Conservation (phyloP, 2,113 vertebrate species). For the Turnix velox region DNA sequence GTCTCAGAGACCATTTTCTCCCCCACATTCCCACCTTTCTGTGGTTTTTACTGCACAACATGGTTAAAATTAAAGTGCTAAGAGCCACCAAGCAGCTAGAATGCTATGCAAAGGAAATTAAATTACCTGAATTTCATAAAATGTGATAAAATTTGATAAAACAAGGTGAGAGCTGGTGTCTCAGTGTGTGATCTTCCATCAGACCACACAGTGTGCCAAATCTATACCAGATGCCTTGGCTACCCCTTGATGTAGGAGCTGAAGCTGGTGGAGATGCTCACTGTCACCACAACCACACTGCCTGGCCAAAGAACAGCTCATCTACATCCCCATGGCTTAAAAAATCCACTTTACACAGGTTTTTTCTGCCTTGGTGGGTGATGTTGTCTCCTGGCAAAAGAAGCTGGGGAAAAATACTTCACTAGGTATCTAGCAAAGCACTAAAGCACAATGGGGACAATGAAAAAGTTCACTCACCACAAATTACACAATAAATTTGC, state of each 20-base stretch:
- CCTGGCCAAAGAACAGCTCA: not conserved
- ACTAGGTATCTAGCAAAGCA: too few relatives aligned
- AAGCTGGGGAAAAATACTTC: rapidly evolving
- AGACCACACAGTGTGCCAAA: too few relatives aligned
- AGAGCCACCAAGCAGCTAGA: not conserved
- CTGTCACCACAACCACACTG: not conserved
- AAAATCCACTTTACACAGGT: rapidly evolving
- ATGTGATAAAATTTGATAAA: too few relatives aligned
- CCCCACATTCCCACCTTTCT: not conserved
- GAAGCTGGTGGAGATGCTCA: not conserved
- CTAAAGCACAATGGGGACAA: too few relatives aligned
- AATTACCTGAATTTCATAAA: not conserved
- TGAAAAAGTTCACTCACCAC: not conserved
- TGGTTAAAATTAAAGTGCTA: rapidly evolving
- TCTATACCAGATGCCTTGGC: not conserved
- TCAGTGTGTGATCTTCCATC: not conserved
- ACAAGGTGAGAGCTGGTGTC: not conserved
- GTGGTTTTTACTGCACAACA: not conserved
- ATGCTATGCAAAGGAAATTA: not conserved
- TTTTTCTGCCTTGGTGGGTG: not conserved
- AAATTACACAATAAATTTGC: not conserved
- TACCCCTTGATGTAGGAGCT: not conserved
- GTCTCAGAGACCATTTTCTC: not conserved
- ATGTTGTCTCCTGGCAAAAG: not conserved
- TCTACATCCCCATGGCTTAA: not conserved